Percentiles rank a stretch among this genome's conserved stretches.
Conservation (phyloP, 2,113 vertebrate genomes). For the Bos indicus region DNA sequence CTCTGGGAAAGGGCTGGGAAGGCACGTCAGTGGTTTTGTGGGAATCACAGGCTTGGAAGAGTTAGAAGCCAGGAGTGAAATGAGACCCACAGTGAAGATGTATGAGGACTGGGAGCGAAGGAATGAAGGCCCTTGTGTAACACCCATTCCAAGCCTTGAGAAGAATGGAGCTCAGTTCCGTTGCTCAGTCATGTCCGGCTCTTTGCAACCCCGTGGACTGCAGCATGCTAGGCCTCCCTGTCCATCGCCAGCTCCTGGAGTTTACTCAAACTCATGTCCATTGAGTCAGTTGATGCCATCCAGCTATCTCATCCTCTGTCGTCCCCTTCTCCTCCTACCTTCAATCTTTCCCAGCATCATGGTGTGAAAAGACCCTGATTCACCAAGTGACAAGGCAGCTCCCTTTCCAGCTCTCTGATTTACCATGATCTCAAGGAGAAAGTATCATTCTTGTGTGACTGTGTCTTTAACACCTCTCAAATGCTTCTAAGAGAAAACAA, state of each 20-base stretch:
- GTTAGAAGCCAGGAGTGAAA: not conserved
- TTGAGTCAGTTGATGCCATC: not conserved
- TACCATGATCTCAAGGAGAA: not conserved
- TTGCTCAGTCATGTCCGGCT: not conserved
- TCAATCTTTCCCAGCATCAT: not conserved
- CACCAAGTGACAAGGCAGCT: not conserved
- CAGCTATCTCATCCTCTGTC: not conserved
- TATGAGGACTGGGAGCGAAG: not conserved
- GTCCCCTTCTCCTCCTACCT: not conserved
- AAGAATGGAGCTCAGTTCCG: not conserved
- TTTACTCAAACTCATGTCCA: not conserved
- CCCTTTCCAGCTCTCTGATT: not conserved
- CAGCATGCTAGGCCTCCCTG: not conserved
- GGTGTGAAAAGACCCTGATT: not conserved
- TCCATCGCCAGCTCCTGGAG: not conserved
- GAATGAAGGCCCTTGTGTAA: not conserved
- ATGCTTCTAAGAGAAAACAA: not conserved
- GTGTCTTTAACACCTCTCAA: not conserved
- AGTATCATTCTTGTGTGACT: not conserved
- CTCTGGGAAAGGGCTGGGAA: not conserved
- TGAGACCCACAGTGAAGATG: fast-evolving
- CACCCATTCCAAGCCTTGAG: not conserved
- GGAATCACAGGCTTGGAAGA: not conserved
- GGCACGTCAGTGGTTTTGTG: not conserved
- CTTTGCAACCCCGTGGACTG: not conserved